Evolutionary conservation across 1,140 invertebrate genomes (phyloP), one percentile per base, ranked within the genome.

Genomic region (Musca vetustissima): DNA sequence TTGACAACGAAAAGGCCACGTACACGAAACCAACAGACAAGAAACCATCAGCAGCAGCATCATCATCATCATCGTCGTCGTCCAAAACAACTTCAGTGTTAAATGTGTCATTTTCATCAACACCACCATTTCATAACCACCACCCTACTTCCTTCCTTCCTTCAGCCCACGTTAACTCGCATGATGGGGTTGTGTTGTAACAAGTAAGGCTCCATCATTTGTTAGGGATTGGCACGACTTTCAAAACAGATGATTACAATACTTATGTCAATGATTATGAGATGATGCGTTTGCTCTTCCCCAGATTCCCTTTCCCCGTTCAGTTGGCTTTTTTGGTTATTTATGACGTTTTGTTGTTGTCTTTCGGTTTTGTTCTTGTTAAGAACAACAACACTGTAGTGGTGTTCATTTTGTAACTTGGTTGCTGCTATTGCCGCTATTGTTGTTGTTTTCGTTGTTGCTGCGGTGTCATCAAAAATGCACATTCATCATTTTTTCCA

Each of bases 401-500:
- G 21, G 49, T 52, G 17, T 21, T 19, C 21, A 19, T 52, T 21
- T 52, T 21, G 49, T 14, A 19, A 21, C 17, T 52, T 52, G 49
- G 13, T 13, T 21, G 21, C 21, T 52, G 17, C 4, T 52, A 4
- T 52, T 21, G 21, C 21, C 21, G 17, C 4, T 52, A 4, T 52
- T 49, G 13, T 55, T 17, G 13, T 28, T 28, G 22, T 57, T 17
- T 13, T 15, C 19, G 25, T 61, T 61, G 28, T 61, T 28, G 32
- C 21, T 61, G 57, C 57, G 57, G 57, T 61, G 57, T 61, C 57
- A 21, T 61, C 57, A 61, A 61, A 61, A 61, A 61, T 61, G 57
- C 57, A 61, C 57, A 61, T 61, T 61, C 57, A 61, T 61, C 57
- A 61, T 61, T 43, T 61, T 61, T 61, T 61, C 57, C 32, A 36